Conservation (phyloP, 1,140 invertebrate species). For the Halesus radiatus region DNA sequence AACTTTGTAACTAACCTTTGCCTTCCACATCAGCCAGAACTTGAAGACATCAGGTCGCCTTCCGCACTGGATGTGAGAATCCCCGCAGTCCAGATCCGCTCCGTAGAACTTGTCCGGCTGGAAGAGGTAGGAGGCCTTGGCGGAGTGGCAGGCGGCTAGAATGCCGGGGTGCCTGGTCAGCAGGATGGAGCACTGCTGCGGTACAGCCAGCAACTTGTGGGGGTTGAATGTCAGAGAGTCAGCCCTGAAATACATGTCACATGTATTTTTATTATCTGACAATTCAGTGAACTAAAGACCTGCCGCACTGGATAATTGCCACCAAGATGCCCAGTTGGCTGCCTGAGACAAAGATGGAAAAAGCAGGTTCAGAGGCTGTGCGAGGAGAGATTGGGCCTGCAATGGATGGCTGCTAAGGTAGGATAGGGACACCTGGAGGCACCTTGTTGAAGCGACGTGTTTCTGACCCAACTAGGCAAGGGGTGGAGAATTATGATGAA, state of each 20-base stretch:
- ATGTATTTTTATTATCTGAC: neutral
- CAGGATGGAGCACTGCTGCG: constrained; percentile 92
- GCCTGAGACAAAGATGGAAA: too few species aligned
- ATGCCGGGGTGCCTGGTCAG: constrained; percentile 79
- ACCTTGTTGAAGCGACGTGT: too few species aligned
- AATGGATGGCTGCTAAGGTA: too few species aligned
- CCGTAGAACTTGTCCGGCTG: constrained; percentile 98
- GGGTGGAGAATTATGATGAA: too few species aligned
- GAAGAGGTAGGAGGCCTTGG: constrained; percentile 90
- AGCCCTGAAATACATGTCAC: constrained; percentile 73
- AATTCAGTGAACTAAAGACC: too few species aligned
- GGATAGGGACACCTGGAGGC: too few species aligned
- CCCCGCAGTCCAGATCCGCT: constrained; percentile 89
- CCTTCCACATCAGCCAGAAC: constrained; percentile 98
- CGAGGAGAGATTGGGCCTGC: too few species aligned
- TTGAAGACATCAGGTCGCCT: constrained; percentile 94
- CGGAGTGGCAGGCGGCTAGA: constrained; percentile 74
- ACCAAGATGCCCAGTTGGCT: too few species aligned
- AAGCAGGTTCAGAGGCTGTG: too few species aligned
- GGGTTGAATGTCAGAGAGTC: constrained; percentile 96
- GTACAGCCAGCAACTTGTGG: constrained; percentile 89
- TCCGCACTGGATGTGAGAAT: constrained; percentile 94
- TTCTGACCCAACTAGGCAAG: too few species aligned
- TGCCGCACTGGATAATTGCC: too few species aligned
- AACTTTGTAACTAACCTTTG: constrained; percentile 74